These are phyloP conservation scores for Eleutherodactylus coqui DNA, from an alignment of 2,797 vertebrate species.

Conservation along the genomic window DNA sequence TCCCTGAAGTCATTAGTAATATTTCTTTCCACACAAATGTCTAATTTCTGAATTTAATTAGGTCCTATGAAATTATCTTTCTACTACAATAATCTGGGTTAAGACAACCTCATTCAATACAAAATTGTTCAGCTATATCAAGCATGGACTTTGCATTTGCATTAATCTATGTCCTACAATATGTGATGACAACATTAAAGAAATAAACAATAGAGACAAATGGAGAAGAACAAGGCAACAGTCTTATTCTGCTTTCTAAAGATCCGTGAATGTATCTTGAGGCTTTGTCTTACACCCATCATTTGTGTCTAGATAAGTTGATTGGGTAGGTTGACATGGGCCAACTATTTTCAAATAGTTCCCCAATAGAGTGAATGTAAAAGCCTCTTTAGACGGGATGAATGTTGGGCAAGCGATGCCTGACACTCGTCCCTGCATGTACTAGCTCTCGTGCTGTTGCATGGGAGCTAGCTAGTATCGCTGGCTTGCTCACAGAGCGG, in stretches of 20 bases:
- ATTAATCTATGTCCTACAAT: neutral
- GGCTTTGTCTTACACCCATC: no score
- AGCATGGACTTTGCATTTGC: neutral
- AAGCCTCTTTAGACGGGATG: no score
- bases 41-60: slow-evolving; percentile 16
- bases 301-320: no score
- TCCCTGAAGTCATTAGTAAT: slow-evolving; percentile 16
- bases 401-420: no score
- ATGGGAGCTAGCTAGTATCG: no score
- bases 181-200: neutral
- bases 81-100: neutral
- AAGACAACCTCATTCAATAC: slow-evolving; percentile 4
- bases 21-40: slow-evolving; percentile 23
- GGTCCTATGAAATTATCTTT: neutral
- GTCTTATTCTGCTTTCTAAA: neutral
- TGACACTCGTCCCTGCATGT: no score
- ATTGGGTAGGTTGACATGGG: no score
- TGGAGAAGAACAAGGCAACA: neutral
- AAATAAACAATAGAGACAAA: neutral
- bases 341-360: no score
- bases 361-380: no score
- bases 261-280: neutral
- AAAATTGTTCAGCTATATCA: neutral
- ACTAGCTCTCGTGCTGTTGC: no score
- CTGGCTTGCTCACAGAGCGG: no score